Conservation (phyloP, 1,140 invertebrate genomes). For the Leptestheria dahalacensis region DNA sequence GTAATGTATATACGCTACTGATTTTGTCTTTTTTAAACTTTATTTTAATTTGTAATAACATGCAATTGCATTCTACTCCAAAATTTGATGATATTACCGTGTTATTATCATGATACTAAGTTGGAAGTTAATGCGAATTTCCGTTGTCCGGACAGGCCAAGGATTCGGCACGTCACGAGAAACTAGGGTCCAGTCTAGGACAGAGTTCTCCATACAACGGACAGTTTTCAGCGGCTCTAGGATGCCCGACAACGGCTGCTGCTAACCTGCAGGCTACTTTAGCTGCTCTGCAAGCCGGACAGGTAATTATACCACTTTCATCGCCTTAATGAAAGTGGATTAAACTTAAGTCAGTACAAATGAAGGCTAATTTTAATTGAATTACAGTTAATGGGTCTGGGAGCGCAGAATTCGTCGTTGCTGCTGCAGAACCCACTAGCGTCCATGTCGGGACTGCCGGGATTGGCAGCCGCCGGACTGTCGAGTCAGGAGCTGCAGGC, state of each 20-base stretch:
- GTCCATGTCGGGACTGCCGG: constrained; percentile 23
- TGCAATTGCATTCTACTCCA: background rate
- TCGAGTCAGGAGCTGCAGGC: constrained; percentile 42
- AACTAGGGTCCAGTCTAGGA: background rate
- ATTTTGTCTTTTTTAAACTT: too few relatives aligned
- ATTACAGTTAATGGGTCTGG: constrained; percentile 34
- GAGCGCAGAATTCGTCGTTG: constrained; percentile 28
- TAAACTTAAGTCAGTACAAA: background rate
- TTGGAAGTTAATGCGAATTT: background rate
- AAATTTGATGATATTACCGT: background rate
- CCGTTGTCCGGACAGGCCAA: constrained; percentile 19
- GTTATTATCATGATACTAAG: background rate
- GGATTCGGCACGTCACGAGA: constrained; percentile 17
- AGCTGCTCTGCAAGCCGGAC: constrained; percentile 33
- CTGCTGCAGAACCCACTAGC: constrained; percentile 34
- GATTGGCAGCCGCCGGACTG: constrained; percentile 33
- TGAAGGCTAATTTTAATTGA: background rate
- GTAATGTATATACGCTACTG: too few relatives aligned
- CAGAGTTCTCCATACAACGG: background rate
- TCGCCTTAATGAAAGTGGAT: background rate
- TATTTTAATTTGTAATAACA: too few relatives aligned
- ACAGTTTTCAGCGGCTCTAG: background rate
- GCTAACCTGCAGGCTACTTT: background rate
- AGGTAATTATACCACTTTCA: constrained; percentile 24
- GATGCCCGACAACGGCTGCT: background rate